Conservation (phyloP, 2,797 vertebrate species). For the Podarcis lilfordi region DNA sequence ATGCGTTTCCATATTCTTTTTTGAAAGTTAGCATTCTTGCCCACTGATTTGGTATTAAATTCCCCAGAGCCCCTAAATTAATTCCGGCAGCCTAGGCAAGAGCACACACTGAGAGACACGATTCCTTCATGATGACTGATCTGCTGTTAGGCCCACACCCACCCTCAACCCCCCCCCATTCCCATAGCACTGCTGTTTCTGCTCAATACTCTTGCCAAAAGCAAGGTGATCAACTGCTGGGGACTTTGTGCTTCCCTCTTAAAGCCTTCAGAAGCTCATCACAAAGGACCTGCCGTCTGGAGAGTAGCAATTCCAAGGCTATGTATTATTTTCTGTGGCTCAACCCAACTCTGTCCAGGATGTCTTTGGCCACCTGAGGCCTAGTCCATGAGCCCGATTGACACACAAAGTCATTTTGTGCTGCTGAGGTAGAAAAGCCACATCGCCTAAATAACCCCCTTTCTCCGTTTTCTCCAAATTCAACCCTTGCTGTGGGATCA, state of each 20-base stretch:
- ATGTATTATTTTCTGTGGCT: slow-evolving; percentile 37
- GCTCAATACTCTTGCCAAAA: slow-evolving; percentile 63
- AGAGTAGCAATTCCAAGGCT: slow-evolving; percentile 53
- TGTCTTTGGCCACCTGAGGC: not conserved
- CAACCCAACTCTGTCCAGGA: not conserved
- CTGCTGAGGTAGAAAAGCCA: not conserved
- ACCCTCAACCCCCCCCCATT: slow-evolving; percentile 53
- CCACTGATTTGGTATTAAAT: slow-evolving; percentile 55
- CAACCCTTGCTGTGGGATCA: slow-evolving; percentile 20
- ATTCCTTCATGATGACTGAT: slow-evolving; percentile 66
- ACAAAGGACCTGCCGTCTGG: slow-evolving; percentile 47
- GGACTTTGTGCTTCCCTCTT: slow-evolving; percentile 17
- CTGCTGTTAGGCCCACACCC: slow-evolving; percentile 57
- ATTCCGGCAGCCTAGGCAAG: slow-evolving; percentile 52
- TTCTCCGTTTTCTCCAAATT: slow-evolving; percentile 36
- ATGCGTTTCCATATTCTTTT: not conserved
- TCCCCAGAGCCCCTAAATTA: slow-evolving; percentile 50
- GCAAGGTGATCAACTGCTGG: slow-evolving; percentile 58
- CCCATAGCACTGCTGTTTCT: slow-evolving; percentile 24
- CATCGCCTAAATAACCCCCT: slow-evolving; percentile 13
- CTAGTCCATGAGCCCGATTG: not conserved
- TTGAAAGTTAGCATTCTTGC: slow-evolving; percentile 24
- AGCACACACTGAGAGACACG: slow-evolving; percentile 57
- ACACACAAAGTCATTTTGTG: not conserved
- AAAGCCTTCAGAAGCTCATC: slow-evolving; percentile 56